These are phyloP conservation scores for Taenioides sp. DNA, from an alignment of 2,797 vertebrate species.

Conservation along the genomic window DNA sequence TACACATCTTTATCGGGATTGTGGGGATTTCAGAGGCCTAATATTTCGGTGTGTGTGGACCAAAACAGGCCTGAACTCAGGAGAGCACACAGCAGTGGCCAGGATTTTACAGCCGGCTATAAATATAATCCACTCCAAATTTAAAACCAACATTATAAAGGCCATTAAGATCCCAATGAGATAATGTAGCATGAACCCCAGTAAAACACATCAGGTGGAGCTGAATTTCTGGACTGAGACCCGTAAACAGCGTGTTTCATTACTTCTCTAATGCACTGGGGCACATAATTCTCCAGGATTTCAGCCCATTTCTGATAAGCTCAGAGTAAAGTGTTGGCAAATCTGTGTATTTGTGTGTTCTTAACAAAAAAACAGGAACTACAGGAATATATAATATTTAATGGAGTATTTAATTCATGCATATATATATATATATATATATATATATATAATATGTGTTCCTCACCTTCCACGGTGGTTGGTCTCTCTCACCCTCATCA, in stretches of 20 bases:
- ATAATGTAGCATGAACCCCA: constrained; percentile 31
- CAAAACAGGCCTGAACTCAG: not conserved
- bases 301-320: not conserved
- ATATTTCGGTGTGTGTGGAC: constrained; percentile 40
- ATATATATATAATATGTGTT: too few relatives aligned
- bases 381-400: too few relatives aligned
- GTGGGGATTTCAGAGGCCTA: constrained; percentile 34
- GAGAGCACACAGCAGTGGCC: not conserved
- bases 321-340: not conserved
- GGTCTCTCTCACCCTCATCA: too few relatives aligned
- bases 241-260: constrained; percentile 4
- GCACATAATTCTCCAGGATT: not conserved
- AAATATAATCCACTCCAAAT: constrained; percentile 20
- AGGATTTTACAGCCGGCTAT: constrained; percentile 38
- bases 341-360: not conserved
- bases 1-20: constrained; percentile 34
- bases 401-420: too few relatives aligned
- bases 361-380: too few relatives aligned
- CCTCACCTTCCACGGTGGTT: too few relatives aligned
- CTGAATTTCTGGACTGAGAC: constrained; percentile 22
- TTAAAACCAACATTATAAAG: constrained; percentile 27
- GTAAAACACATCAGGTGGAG: constrained; percentile 24
- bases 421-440: too few relatives aligned
- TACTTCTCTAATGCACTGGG: constrained; percentile 5
- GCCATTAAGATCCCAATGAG: constrained; percentile 32